Conservation (phyloP, 2,888 invertebrate genomes). For the Bombylius major region DNA sequence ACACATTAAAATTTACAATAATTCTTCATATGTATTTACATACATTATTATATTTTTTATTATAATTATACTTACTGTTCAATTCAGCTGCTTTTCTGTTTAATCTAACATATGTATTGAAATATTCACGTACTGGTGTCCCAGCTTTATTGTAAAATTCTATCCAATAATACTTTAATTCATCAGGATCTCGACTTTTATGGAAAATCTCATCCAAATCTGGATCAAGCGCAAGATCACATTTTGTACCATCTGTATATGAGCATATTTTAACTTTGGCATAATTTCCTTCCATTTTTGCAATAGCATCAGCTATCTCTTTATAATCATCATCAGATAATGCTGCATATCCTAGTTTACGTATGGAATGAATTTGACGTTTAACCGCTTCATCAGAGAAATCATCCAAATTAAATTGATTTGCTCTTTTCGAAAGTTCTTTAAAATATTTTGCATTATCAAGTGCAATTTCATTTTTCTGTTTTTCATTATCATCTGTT, state of each 20-base stretch:
- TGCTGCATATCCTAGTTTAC: conserved; percentile 59
- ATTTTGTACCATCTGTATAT: conserved; percentile 48
- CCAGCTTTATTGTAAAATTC: conserved; percentile 68
- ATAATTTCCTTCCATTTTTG: conserved; percentile 64
- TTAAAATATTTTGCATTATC: conserved; percentile 34
- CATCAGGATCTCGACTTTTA: conserved; percentile 60
- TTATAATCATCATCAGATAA: conserved; percentile 55
- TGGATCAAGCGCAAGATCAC: conserved; percentile 61
- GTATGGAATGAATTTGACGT: conserved; percentile 63
- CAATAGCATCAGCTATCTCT: conserved; percentile 46
- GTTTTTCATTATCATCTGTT: conserved; percentile 54
- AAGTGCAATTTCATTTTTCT: conserved; percentile 30
- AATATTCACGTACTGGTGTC: conserved; percentile 46
- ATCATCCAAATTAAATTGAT: conserved; percentile 56
- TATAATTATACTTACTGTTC: conserved; percentile 42
- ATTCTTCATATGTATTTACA: no score
- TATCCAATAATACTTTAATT: conserved; percentile 64
- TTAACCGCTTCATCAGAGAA: conserved; percentile 54
- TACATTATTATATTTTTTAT: no score
- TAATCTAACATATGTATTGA: conserved; percentile 51
- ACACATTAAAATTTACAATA: no score
- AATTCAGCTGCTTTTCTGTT: conserved; percentile 58
- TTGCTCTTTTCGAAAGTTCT: conserved; percentile 24
- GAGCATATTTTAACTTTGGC: conserved; percentile 66
- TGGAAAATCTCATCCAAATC: conserved; percentile 57